phyloP scores from a whole-genome alignment of 2,113 vertebrate species.

The Arizona elegans region DNA sequence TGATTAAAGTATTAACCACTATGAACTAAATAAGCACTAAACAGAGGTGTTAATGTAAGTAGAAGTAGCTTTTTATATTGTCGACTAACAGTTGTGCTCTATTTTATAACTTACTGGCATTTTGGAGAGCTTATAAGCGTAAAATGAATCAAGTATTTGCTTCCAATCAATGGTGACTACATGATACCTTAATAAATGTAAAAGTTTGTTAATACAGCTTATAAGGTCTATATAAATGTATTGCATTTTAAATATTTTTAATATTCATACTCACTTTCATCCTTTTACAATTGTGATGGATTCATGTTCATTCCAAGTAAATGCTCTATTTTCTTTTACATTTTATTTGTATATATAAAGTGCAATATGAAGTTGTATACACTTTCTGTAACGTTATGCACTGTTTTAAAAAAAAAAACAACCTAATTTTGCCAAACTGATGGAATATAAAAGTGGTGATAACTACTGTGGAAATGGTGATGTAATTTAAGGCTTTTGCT shows the following conservation, averaged over 20 bases:
- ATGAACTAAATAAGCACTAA: slow-evolving; percentile 69
- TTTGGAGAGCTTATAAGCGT: slow-evolving; percentile 58
- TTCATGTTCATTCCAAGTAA: slow-evolving; percentile 66
- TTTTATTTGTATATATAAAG: slow-evolving; percentile 86
- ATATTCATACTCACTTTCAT: slow-evolving; percentile 66
- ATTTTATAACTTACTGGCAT: slow-evolving; percentile 67
- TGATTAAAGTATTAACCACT: slow-evolving; percentile 67
- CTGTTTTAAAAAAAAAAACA: slow-evolving; percentile 80
- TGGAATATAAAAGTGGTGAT: slow-evolving; percentile 76
- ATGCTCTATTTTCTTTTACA: slow-evolving; percentile 67
- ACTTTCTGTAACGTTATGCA: slow-evolving; percentile 90
- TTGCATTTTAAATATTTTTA: slow-evolving; percentile 80
- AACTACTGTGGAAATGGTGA: slow-evolving; percentile 77
- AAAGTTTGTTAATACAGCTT: slow-evolving; percentile 74
- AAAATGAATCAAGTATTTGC: slow-evolving; percentile 58
- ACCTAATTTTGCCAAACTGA: slow-evolving; percentile 90
- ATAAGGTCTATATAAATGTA: slow-evolving; percentile 67
- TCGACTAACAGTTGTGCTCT: slow-evolving; percentile 61
- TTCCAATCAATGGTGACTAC: slow-evolving; percentile 72
- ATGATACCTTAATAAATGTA: slow-evolving; percentile 67
- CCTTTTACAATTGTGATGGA: slow-evolving; percentile 70
- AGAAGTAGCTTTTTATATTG: slow-evolving; percentile 70
- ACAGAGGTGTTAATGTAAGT: slow-evolving; percentile 65
- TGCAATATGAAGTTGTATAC: slow-evolving; percentile 94
- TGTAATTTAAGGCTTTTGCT: slow-evolving; percentile 87